Conservation (phyloP, 2,113 vertebrate genomes). For the Oncorhynchus nerka region DNA sequence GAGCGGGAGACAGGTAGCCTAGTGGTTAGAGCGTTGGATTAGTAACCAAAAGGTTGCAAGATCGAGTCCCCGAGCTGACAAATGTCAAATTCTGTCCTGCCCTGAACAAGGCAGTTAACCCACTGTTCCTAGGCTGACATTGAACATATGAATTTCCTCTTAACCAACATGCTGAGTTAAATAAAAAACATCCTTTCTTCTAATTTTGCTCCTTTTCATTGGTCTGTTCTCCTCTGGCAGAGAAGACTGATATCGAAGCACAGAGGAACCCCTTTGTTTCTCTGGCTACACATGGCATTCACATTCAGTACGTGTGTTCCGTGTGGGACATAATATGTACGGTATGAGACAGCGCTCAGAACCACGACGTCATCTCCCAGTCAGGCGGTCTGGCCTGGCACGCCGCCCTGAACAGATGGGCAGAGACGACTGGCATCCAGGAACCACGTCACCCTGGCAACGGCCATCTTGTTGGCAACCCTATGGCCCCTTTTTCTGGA, state of each 20-base stretch:
- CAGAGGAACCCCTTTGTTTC: constrained; percentile 25
- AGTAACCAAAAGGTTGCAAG: too few relatives aligned
- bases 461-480: constrained; percentile 40
- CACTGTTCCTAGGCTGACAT: too few relatives aligned
- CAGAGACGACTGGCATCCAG: constrained; percentile 27
- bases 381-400: constrained; percentile 50
- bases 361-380: constrained; percentile 41
- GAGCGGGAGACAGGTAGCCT: neutral
- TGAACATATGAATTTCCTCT: too few relatives aligned
- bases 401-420: constrained; percentile 65
- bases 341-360: neutral
- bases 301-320: too few relatives aligned
- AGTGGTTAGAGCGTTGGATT: too few relatives aligned
- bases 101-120: too few relatives aligned
- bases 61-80: too few relatives aligned
- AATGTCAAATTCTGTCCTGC: too few relatives aligned
- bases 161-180: too few relatives aligned
- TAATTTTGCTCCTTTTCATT: constrained; percentile 4
- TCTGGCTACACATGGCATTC: constrained; percentile 10
- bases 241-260: constrained; percentile 24
- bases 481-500: too few relatives aligned
- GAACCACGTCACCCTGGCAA: constrained; percentile 68
- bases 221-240: constrained; percentile 30
- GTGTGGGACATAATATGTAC: too few relatives aligned
- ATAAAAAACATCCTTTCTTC: neutral